Evolutionary conservation across 2,113 vertebrate species (phyloP), one percentile per base, ranked within the genome.

Genomic region (Callocephalon fimbriatum): DNA sequence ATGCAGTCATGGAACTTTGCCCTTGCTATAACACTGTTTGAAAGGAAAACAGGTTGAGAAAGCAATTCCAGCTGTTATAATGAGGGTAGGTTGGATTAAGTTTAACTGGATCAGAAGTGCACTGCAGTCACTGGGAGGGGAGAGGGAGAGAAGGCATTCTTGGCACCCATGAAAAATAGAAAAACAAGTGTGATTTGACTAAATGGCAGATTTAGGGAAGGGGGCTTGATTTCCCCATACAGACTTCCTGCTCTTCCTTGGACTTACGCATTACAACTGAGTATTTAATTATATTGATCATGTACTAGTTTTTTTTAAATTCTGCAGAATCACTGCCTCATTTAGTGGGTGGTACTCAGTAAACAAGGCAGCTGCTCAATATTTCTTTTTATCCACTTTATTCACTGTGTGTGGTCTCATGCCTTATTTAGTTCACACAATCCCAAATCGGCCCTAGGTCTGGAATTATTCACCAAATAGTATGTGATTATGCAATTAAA

Each of bases 351-450:
- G 91, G 92, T 87, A 65, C 79, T 89, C 68, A 65, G 88, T 87
- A 95, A 97, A 97, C 86, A 91, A 94, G 92, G 93, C 94, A 96
- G 94, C 83, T 95, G 88, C 81, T 97, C 96, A 95, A 94, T 97
- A 95, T 95, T 97, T 91, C 40, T 95, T 97, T 96, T 92, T 91
- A 97, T 94, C 75, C 90, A 84, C 73, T 93, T 97, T 87, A 95
- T 95, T 97, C 96, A 95, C 73, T 92, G 88, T 97, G 96, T 97
- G 97, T 97, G 94, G 96, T 92, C 95, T 95, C 83, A 96, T 94
- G 94, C 80, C 80, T 96, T 97, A 97, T 95, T 96, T 97, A 92
- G 68, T 97, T 92, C 93, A 87, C 79, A 95, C 72, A 95, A 92
- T 92, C 83, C 91, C 83, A 94, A 94, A 95, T 95, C 73, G 25